Base-by-base conservation (phyloP, 2,113 vertebrate species). In the Panthera leo region DNA sequence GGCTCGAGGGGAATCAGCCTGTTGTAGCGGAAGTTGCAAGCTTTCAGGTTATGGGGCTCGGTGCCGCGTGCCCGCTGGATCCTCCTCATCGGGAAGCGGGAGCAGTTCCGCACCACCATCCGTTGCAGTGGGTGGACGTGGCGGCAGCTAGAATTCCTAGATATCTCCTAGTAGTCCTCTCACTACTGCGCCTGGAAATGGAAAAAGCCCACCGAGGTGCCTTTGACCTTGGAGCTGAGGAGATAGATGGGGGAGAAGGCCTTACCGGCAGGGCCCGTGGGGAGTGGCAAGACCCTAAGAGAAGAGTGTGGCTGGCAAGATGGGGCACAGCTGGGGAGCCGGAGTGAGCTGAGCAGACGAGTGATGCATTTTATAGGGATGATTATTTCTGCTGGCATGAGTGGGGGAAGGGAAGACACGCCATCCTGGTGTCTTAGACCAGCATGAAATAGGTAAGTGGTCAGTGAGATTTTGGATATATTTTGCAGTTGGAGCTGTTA, bases 291-390 rank as follows among this genome's bases (percentile, higher is more conserved):
- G 34, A 1, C 29, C n/a, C 34, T 51, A 21, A 9, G 36, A 2
- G 4, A 29, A 25, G 8, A 7, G 2, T 6, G 12, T 53, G 9
- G 34, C 13, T 39, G 55, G 76, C 5, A 14, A 0, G 3, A 25
- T 0, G 36, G 80, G 29, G 23, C 71, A 10, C 31, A 23, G 5
- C 5, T 2, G 34, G 39, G 7, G 3, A 19, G 61, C 83, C 71
- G n/a, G 36, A n/a, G 16, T 1, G 8, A 27, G 15, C 0, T n/a
- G 16, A 53, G 53, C 2, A 23, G 18, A 34, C 42, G 23, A 73
- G 13, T 4, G 11, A 7, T 5, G 16, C 6, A 31, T 55, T 94
- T 79, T 31, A 1, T 13, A 31, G 51, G 12, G 21, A 15, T 48
- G 15, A 13, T 61, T 39, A 1, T 53, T 78, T 70, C 83, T 53